These are phyloP conservation scores for Myxocyprinus asiaticus DNA, from an alignment of 2,113 vertebrate species.

Conservation along the genomic window DNA sequence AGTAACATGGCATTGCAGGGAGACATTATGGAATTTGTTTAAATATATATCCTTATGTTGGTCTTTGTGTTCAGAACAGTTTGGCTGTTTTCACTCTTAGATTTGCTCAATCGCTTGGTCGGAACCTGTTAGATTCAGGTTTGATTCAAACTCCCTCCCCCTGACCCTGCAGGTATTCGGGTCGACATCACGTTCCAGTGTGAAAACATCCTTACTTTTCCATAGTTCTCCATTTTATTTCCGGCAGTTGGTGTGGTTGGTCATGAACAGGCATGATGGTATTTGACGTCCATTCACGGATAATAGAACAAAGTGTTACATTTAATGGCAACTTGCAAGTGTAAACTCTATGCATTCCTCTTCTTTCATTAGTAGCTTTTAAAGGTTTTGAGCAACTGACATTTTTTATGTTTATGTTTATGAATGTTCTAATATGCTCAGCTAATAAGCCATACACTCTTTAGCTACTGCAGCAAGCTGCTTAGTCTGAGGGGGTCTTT, in stretches of 20 bases:
- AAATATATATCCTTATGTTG: too few species aligned
- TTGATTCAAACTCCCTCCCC: too few species aligned
- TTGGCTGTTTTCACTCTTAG: background rate
- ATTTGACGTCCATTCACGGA: conserved; percentile 3
- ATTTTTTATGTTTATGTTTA: conserved; percentile 9
- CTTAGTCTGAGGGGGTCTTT: conserved; percentile 17
- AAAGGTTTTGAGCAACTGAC: conserved; percentile 9
- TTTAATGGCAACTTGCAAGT: conserved; percentile 21
- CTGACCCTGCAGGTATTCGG: background rate
- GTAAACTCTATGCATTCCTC: conserved; percentile 35
- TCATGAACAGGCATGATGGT: background rate
- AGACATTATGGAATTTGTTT: background rate
- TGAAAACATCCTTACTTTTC: background rate
- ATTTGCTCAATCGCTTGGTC: background rate
- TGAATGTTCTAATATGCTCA: conserved; percentile 15
- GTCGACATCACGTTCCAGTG: too few species aligned
- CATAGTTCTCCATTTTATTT: background rate
- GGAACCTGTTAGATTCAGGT: background rate
- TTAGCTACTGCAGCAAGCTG: conserved; percentile 6
- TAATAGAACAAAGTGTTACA: background rate
- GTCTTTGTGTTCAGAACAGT: too few species aligned
- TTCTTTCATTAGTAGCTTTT: conserved; percentile 6
- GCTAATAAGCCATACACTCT: conserved; percentile 33
- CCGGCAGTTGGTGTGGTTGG: background rate
- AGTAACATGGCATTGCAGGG: background rate